A percentile compares a stretch with the other conserved stretches of the same genome.
These are phyloP conservation scores for Python bivittatus DNA, from an alignment of 2,113 vertebrate species.

Conservation along the genomic window DNA sequence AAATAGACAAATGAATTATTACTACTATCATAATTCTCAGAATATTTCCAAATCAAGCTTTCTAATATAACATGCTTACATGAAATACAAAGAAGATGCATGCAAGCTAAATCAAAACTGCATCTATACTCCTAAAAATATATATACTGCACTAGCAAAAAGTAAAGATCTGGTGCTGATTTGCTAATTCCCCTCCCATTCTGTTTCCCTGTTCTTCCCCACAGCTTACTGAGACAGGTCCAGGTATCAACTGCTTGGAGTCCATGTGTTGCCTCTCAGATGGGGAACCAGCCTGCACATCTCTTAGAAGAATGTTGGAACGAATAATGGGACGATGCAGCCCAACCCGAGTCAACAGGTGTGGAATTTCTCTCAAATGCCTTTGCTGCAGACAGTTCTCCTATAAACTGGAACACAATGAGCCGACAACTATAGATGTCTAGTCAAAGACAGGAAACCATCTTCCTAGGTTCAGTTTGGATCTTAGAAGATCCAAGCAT, in stretches of 20 bases:
- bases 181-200: background rate
- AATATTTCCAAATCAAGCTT: background rate
- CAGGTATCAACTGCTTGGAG: slow-evolving; percentile 94
- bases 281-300: slow-evolving; percentile 85
- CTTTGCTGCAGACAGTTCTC: slow-evolving; percentile 79
- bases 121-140: background rate
- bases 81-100: background rate
- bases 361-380: slow-evolving; percentile 80
- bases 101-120: background rate
- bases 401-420: slow-evolving; percentile 77
- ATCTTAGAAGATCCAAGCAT: slow-evolving; percentile 39
- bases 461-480: slow-evolving; percentile 42
- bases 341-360: slow-evolving; percentile 81
- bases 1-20: background rate
- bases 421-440: slow-evolving; percentile 68
- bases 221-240: slow-evolving; percentile 83
- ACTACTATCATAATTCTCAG: background rate
- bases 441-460: slow-evolving; percentile 59
- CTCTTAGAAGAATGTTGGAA: slow-evolving; percentile 90
- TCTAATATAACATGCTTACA: background rate
- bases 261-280: slow-evolving; percentile 95
- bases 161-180: background rate
- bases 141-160: background rate
- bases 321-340: slow-evolving; percentile 86
- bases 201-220: slow-evolving; percentile 38